Conservation (phyloP, 1,140 invertebrate genomes). For the Aphelinus certus region DNA sequence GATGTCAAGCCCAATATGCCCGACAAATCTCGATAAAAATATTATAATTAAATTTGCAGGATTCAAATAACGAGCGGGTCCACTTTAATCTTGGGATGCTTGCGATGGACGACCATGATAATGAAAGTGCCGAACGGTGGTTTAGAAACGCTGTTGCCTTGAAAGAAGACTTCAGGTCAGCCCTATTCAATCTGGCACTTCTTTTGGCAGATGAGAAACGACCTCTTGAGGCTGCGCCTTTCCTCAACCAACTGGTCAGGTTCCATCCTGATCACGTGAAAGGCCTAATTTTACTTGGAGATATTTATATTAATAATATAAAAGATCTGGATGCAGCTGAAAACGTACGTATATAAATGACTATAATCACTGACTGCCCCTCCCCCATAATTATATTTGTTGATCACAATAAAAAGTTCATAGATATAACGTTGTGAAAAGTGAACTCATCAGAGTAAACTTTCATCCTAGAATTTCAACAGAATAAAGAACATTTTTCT, state of each 20-base stretch:
- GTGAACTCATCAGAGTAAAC: too few species aligned
- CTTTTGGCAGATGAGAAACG: slow-evolving; percentile 87
- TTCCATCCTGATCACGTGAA: slow-evolving; percentile 95
- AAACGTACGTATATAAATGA: slow-evolving; percentile 71
- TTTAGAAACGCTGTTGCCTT: slow-evolving; percentile 87
- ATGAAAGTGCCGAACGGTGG: slow-evolving; percentile 87
- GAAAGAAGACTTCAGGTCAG: slow-evolving; percentile 88
- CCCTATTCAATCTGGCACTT: slow-evolving; percentile 93
- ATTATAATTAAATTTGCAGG: slow-evolving; percentile 58
- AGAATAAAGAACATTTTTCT: too few species aligned
- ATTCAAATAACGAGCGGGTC: slow-evolving; percentile 83
- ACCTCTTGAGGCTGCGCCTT: slow-evolving; percentile 91
- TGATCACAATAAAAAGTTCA: too few species aligned
- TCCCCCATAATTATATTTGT: not conserved
- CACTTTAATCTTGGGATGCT: slow-evolving; percentile 97
- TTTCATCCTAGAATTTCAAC: too few species aligned
- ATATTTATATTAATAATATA: slow-evolving; percentile 96
- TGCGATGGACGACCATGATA: slow-evolving; percentile 93
- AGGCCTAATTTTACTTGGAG: slow-evolving; percentile 91
- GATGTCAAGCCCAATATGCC: too few species aligned
- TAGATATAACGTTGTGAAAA: too few species aligned
- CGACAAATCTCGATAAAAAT: too few species aligned
- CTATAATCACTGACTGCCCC: not conserved
- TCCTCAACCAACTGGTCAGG: slow-evolving; percentile 89
- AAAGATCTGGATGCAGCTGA: slow-evolving; percentile 94